Base-by-base conservation (phyloP, 1,140 invertebrate genomes). In the Lordiphosa clarofinis region DNA sequence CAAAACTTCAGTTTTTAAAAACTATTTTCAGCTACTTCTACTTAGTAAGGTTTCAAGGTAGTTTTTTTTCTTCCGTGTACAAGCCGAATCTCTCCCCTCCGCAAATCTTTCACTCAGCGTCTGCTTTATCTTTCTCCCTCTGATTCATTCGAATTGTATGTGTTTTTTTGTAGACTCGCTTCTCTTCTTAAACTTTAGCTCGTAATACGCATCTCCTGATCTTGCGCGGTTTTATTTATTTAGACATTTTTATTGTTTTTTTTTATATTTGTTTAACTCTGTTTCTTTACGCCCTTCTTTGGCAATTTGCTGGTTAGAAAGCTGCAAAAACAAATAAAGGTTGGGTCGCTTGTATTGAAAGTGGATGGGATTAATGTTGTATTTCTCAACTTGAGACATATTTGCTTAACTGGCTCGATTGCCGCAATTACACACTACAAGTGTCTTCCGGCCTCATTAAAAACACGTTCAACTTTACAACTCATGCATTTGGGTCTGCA, bases 301-400 rank as follows among this genome's bases (percentile, higher is more conserved):
- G 57, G 64, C 64, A 59, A 84, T 78, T 73, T 59, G 50, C 59
- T 36, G 46, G 58, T 69, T 82, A 84, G 78, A 82, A 82, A 82
- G 78, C 78, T 69, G 79, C 56, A 78, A 82, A 82, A 60, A 60
- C 79, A 82, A 82, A 82, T 84, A 82, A 82, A 84, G 78, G 78
- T 78, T 60, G 69, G 60, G 35, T 37, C 21, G 1, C 15, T 42
- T n/a, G 38, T 54, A 50, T 46, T 56, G 71, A 67, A 71, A 82
- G 66, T 67, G 62, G 47, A 31, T 31, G 28, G 28, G 28, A 31
- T 31, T 8, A 31, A 31, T 28, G 7, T 31, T 31, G 28, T 31
- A 38, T 44, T 46, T 62, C 21, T 9, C 33, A 31, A 53, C 24
- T 1, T n/a, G 15, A 7, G 43, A 35, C 19, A 44, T 33, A 37